Evolutionary conservation across 1,140 invertebrate species (phyloP), one percentile per base, ranked within the genome.

Genomic region (Drosophila melanica): DNA sequence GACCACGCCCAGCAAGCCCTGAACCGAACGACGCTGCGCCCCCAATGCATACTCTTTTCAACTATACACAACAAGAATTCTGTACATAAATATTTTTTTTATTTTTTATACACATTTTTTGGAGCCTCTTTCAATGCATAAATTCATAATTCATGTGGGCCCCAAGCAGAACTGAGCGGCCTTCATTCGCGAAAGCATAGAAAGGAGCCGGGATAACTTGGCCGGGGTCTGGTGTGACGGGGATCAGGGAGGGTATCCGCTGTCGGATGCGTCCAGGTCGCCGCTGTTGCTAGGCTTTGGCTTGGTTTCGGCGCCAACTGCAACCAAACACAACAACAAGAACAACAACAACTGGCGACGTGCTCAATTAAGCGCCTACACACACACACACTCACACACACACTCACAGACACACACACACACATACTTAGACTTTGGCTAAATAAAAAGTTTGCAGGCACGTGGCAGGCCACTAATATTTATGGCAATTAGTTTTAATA

Each of bases 401-500:
- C 42, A 20, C 41, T 27, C 39, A 47, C 63, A 39, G 2, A 39
- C 11, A 27, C 30, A 58, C 44, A 39, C 59, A 42, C 45, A 41
- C 14, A 57, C 45, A 62, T 41, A 53, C 10, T 37, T 27, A 44
- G 53, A n/a, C 47, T 50, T 57, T 47, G 12, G 44, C n/a, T 55
- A 35, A 20, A 63, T n/a, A 45, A 54, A 86, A 81, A 87, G 60
- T 87, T 86, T 66, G 53, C 44, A 48, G 75, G 82, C 82, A 86
- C 82, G 82, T 86, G 82, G 82, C 82, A 68, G 75, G 79, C 64
- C 82, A 76, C 79, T 86, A 86, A 86, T 87, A 86, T 86, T 86
- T 86, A 86, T 86, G 82, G 82, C 82, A 86, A 86, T 86, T 86
- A 87, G 82, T 86, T 86, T 87, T 89, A 86, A 87, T 86, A 86